Evolutionary conservation across 2,797 vertebrate species (phyloP).

Genomic region (Hybognathus amarus): DNA sequence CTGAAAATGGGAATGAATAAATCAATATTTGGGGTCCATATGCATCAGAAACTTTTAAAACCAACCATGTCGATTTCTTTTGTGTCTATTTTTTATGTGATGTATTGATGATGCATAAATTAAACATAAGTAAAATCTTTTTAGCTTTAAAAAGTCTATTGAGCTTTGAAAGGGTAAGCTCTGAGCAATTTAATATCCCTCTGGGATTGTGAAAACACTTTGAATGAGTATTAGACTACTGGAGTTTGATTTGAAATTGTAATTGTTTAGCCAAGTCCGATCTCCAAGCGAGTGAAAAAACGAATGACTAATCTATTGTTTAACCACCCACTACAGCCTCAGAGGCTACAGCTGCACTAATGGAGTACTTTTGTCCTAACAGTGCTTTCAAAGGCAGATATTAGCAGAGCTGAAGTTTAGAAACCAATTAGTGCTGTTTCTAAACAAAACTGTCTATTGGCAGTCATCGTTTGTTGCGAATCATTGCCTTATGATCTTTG

Average conservation of each 20-base stretch:
- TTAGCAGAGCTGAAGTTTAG: conserved; percentile 41
- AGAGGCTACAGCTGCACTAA: conserved; percentile 51
- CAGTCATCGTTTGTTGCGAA: conserved; percentile 51
- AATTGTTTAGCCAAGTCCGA: not conserved
- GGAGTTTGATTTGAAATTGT: conserved; percentile 26
- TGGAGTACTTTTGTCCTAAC: conserved; percentile 60
- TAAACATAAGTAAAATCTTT: not conserved
- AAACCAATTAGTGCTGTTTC: conserved; percentile 67
- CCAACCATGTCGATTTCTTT: not conserved
- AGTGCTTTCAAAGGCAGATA: conserved; percentile 67
- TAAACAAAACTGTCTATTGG: conserved; percentile 63
- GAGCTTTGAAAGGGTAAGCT: not conserved
- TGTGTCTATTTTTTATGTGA: not conserved
- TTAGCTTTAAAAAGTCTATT: no score
- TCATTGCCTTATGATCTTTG: conserved; percentile 18
- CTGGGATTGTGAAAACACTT: conserved; percentile 14
- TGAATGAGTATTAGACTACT: conserved; percentile 24
- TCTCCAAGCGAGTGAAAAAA: conserved; percentile 9
- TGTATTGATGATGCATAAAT: not conserved
- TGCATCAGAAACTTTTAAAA: not conserved
- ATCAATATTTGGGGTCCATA: not conserved
- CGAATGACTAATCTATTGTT: conserved; percentile 58
- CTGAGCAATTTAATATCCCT: conserved; percentile 5
- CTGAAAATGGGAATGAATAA: not conserved
- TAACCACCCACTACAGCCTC: conserved; percentile 42